Evolutionary conservation across 2,888 invertebrate species (phyloP).

Genomic region (Antitype chi): DNA sequence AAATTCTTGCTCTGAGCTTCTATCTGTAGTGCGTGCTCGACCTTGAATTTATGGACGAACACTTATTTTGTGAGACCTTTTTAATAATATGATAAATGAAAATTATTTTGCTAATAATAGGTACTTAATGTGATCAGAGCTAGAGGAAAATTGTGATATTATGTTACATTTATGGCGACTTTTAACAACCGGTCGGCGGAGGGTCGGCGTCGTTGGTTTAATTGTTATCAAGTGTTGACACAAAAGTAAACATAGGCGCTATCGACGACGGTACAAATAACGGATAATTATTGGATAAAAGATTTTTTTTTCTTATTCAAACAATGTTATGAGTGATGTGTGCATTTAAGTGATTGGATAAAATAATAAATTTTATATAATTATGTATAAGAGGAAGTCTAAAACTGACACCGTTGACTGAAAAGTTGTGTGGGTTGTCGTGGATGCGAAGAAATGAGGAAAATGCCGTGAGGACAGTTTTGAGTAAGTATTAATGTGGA

Average conservation of each 20-base stretch:
- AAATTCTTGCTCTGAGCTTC: not conserved
- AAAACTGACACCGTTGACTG: not conserved
- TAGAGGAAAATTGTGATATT: not conserved
- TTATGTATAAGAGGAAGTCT: not conserved
- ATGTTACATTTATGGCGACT: not conserved
- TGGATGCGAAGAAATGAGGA: not conserved
- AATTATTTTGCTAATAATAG: not conserved
- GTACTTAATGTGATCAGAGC: not conserved
- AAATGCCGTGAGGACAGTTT: not conserved
- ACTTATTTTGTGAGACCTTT: not conserved
- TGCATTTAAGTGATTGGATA: not conserved
- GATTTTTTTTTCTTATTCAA: not conserved
- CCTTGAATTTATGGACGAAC: not conserved
- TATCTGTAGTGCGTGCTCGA: not conserved
- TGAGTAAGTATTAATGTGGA: not conserved
- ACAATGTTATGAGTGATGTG: not conserved
- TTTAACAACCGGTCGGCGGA: no score
- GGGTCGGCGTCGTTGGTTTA: not conserved
- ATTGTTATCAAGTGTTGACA: not conserved
- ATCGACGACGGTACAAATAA: not conserved
- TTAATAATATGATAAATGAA: not conserved
- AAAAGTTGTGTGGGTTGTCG: not conserved
- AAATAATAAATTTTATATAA: not conserved
- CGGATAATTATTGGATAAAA: no score
- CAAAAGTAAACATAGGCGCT: not conserved